phyloP scores from a whole-genome alignment of 2,113 vertebrate species.

The Strix uralensis region DNA sequence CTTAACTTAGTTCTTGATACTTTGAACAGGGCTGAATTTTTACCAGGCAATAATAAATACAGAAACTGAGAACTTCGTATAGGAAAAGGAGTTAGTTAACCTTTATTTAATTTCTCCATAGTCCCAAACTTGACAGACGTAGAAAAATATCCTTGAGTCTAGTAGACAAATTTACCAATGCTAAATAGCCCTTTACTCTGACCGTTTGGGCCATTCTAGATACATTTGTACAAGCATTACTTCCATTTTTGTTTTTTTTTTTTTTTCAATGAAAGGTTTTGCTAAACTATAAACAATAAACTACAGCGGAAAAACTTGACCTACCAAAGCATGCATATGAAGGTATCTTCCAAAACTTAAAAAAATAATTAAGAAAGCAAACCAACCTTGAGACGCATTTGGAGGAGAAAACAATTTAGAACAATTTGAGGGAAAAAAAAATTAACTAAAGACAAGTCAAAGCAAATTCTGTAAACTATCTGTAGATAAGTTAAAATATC shows the following conservation, averaged over 20 bases:
- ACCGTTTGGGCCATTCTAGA: slow-evolving; percentile 19
- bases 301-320: slow-evolving; percentile 16
- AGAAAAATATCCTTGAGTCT: slow-evolving; percentile 68
- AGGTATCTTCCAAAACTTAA: neutral
- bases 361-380: neutral
- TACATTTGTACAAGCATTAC: slow-evolving; percentile 56
- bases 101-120: slow-evolving; percentile 68
- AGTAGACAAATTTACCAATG: slow-evolving; percentile 53
- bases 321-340: slow-evolving; percentile 47
- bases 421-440: neutral
- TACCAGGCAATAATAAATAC: neutral
- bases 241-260: neutral
- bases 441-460: neutral
- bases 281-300: slow-evolving; percentile 37
- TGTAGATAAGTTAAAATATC: slow-evolving; percentile 43
- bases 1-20: fast-evolving
- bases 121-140: slow-evolving; percentile 57
- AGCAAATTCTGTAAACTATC: slow-evolving; percentile 24
- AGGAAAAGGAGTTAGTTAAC: slow-evolving; percentile 65
- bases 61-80: slow-evolving; percentile 23
- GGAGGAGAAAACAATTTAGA: neutral
- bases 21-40: too few relatives aligned
- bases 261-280: slow-evolving; percentile 9
- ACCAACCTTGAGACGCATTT: neutral
- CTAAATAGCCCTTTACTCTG: slow-evolving; percentile 57